A percentile compares a stretch with the other conserved stretches of the same genome.
These are phyloP conservation scores for Poecilia latipinna DNA, from an alignment of 2,113 vertebrate species.

Conservation along the genomic window DNA sequence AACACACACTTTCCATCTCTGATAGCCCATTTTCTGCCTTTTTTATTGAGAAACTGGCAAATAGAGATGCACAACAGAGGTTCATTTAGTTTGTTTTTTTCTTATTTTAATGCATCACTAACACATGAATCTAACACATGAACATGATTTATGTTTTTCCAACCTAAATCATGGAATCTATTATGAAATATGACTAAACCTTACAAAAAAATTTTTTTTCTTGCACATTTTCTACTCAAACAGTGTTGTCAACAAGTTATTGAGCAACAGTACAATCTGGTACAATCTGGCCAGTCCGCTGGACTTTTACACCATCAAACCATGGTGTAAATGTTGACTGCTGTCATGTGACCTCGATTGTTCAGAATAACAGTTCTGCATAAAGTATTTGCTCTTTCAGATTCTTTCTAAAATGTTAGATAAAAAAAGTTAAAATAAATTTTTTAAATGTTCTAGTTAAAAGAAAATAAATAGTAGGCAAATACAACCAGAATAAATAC, in stretches of 20 bases:
- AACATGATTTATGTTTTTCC: not conserved
- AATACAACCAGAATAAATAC: not conserved
- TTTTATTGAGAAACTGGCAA: constrained; percentile 6
- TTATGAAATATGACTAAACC: not conserved
- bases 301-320: not conserved
- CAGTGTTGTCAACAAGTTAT: not conserved
- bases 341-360: not conserved
- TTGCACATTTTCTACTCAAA: not conserved
- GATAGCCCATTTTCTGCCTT: constrained; percentile 18
- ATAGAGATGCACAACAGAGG: constrained; percentile 17
- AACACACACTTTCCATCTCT: not conserved
- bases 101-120: not conserved
- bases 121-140: not conserved
- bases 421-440: not conserved
- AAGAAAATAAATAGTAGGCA: too few species aligned
- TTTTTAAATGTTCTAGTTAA: too few species aligned
- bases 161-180: not conserved
- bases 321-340: not conserved
- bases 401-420: not conserved
- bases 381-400: not conserved
- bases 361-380: not conserved
- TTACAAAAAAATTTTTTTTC: not conserved
- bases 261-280: not conserved
- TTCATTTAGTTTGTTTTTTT: not conserved
- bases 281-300: too few species aligned